Conservation (phyloP, 2,113 vertebrate species). For the Nerophis lumbriciformis region DNA sequence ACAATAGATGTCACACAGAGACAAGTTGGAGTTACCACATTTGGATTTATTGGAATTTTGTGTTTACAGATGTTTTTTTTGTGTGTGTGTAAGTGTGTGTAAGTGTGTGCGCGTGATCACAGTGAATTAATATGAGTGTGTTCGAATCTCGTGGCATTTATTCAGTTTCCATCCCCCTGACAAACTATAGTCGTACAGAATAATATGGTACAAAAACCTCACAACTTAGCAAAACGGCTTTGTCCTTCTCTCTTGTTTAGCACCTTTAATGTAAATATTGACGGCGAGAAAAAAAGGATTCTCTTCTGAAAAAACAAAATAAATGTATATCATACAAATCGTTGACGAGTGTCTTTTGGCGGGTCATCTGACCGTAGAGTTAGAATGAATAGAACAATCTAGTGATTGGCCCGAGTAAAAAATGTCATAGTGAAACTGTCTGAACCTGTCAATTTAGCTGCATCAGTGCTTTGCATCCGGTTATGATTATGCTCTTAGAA, state of each 20-base stretch:
- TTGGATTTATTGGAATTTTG: constrained; percentile 63
- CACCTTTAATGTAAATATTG: constrained; percentile 58
- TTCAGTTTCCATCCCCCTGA: constrained; percentile 29
- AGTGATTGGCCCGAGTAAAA: constrained; percentile 7
- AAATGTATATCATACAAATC: constrained; percentile 43
- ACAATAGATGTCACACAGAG: neutral
- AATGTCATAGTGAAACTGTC: constrained; percentile 13
- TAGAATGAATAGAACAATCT: constrained; percentile 30
- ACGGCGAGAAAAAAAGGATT: constrained; percentile 17
- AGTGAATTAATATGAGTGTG: neutral
- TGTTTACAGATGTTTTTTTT: constrained; percentile 25
- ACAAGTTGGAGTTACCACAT: constrained; percentile 53
- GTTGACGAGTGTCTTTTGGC: constrained; percentile 34
- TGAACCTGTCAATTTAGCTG: constrained; percentile 20
- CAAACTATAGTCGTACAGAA: constrained; percentile 37
- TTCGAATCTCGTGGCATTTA: neutral
- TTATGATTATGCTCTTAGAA: constrained; percentile 30
- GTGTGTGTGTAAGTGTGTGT: neutral
- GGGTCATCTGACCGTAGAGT: constrained; percentile 33
- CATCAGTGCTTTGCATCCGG: constrained; percentile 37
- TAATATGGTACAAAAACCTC: constrained; percentile 31
- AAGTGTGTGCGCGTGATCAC: neutral
- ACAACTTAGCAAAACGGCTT: constrained; percentile 31
- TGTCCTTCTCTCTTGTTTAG: constrained; percentile 44
- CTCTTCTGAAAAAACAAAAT: constrained; percentile 24